Evolutionary conservation across 2,888 invertebrate species (phyloP), one percentile per base, ranked within the genome.

Genomic region (Noctua fimbriata): DNA sequence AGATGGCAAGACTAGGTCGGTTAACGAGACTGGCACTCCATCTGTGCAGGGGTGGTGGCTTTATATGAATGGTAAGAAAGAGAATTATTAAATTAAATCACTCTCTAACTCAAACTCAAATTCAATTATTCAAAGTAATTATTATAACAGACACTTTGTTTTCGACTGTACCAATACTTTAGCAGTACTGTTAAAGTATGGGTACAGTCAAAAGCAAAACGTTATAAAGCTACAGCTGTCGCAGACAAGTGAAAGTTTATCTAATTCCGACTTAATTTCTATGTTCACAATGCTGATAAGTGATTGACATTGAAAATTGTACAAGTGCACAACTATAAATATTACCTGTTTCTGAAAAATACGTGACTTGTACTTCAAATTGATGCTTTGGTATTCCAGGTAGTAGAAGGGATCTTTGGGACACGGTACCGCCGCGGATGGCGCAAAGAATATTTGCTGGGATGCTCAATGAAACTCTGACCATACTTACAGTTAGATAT

Each of bases 1-100:
- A 97, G 98, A 98, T 87, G 97, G 97, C 80, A 97, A 97, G 66
- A 88, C 91, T 3, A 88, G 85, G 14, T 95, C 96, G 0, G 97
- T 97, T 0, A 92, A 92, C 7, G 98, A 98, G 92, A 96, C 98
- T 24, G 98, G 98, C 6, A 98, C 98, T 6, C 98, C 98, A 65
- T 98, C 98, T 2, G 97, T 98, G 83, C 98, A 98, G 91, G 98
- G 98, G 97, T 98, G 98, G 98, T 98, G 98, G 98, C 97, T 98
- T 41, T 98, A 98, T 91, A 98, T 98, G 98, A 98, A 98, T 95
- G 98, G 98, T 98, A 91, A 83, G 63, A n/a, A 91, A 83, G 63
- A n/a, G n/a, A 41, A 12, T 55, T 52, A 21, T 18, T 5, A 49
- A 49, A 49, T 16, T 16, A 49, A 41, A 41, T 41, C 41, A 5